Conservation (phyloP, 2,113 vertebrate genomes). For the Pungitius pungitius region DNA sequence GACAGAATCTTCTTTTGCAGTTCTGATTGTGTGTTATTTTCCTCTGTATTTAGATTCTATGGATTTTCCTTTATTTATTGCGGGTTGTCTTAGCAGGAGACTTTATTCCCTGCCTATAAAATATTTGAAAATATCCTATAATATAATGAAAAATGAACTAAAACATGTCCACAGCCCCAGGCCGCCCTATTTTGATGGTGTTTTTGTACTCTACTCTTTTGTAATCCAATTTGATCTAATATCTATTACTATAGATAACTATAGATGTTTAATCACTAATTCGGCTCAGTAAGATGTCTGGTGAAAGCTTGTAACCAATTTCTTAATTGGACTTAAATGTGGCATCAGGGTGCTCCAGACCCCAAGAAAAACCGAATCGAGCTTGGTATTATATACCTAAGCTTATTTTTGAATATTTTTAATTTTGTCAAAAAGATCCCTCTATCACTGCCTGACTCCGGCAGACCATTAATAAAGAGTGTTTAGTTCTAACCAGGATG, state of each 20-base stretch:
- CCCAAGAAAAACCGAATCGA: not conserved
- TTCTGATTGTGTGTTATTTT: slow-evolving; percentile 15
- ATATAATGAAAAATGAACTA: not conserved
- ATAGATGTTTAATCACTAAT: not conserved
- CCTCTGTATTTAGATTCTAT: not conserved
- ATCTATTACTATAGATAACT: not conserved
- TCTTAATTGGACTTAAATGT: slow-evolving; percentile 43
- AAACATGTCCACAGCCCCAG: not conserved
- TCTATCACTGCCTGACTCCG: not conserved
- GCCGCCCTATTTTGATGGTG: not conserved
- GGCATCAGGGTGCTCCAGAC: not conserved
- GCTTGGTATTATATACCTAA: not conserved
- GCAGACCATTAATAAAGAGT: not conserved
- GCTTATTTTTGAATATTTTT: not conserved
- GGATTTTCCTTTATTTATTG: not conserved
- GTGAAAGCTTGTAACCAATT: slow-evolving; percentile 20
- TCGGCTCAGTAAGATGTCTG: not conserved
- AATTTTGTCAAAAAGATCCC: not conserved
- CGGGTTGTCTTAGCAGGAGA: not conserved
- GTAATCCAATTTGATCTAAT: too few relatives aligned
- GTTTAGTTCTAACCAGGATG: not conserved
- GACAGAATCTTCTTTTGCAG: slow-evolving; percentile 29
- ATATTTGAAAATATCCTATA: not conserved
- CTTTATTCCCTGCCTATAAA: not conserved
- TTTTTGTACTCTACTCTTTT: not conserved